Percentiles rank a stretch among this genome's conserved stretches.
These are phyloP conservation scores for Bombus cullumanus DNA, from an alignment of 1,140 invertebrate species.

Conservation along the genomic window DNA sequence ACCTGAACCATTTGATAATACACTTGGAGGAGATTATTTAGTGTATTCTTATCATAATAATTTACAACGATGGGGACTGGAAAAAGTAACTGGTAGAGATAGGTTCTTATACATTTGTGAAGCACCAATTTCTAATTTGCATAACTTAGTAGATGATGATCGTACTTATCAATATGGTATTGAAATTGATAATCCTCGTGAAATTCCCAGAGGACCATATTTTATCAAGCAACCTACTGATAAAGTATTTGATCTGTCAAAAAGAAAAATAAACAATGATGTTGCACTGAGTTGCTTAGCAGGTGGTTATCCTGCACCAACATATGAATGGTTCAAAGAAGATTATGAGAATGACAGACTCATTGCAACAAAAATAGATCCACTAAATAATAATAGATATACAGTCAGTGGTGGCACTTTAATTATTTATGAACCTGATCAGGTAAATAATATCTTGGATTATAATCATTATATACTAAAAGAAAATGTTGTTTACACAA, in stretches of 20 bases:
- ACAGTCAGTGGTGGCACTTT: constrained; percentile 95
- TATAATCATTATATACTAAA: constrained; percentile 28
- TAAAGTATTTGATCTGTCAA: constrained; percentile 92
- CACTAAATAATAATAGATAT: constrained; percentile 88
- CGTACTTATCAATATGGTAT: constrained; percentile 93
- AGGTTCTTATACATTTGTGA: constrained; percentile 94
- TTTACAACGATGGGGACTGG: constrained; percentile 92
- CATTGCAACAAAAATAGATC: constrained; percentile 89
- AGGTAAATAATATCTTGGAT: constrained; percentile 78
- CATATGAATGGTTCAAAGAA: constrained; percentile 96
- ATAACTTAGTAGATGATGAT: constrained; percentile 89
- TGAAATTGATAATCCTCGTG: constrained; percentile 88
- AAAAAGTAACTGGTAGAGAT: constrained; percentile 90
- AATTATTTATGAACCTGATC: constrained; percentile 94
- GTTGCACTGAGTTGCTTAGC: constrained; percentile 92
- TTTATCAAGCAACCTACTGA: constrained; percentile 93
- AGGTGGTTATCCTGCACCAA: constrained; percentile 94
- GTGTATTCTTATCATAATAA: constrained; percentile 88
- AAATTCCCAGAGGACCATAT: constrained; percentile 93
- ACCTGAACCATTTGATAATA: constrained; percentile 83
- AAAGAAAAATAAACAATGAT: constrained; percentile 87
- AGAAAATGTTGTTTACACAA: constrained; percentile 8
- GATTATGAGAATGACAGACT: constrained; percentile 91
- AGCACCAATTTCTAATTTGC: constrained; percentile 87
- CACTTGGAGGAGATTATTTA: constrained; percentile 84